Conservation (phyloP, 2,797 vertebrate species). For the Sciaenops ocellatus region DNA sequence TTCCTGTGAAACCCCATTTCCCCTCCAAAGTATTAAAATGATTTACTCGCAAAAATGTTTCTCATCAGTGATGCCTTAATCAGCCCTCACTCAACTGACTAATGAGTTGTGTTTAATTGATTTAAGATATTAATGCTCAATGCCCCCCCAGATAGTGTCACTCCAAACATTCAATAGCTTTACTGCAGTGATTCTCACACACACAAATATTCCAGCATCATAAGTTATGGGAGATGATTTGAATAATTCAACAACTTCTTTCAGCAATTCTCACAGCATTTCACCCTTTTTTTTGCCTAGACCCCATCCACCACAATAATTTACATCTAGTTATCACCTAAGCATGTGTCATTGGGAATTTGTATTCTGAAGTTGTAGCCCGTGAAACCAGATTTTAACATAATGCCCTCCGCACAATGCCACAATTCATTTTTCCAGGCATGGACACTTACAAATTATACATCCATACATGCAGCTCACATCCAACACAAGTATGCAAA, state of each 20-base stretch:
- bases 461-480: conserved; percentile 3
- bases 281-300: background rate
- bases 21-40: background rate
- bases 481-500: conserved; percentile 23
- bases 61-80: conserved; percentile 12
- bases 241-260: conserved; percentile 3
- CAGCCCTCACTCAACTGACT: background rate
- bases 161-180: background rate
- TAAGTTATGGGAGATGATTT: background rate
- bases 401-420: conserved; percentile 15
- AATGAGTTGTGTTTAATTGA: conserved; percentile 12
- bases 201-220: background rate
- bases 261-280: background rate
- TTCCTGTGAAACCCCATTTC: background rate
- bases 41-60: conserved; percentile 13
- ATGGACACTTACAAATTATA: conserved; percentile 1
- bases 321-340: conserved; percentile 9
- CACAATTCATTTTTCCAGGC: conserved; percentile 15
- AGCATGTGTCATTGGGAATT: conserved; percentile 21
- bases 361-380: conserved; percentile 36
- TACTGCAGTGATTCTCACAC: background rate
- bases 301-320: background rate
- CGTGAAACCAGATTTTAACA: conserved; percentile 39
- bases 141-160: background rate
- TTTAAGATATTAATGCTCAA: conserved; percentile 12